Evolutionary conservation across 2,797 vertebrate genomes (phyloP).

Genomic region (Siniperca scherzeri): DNA sequence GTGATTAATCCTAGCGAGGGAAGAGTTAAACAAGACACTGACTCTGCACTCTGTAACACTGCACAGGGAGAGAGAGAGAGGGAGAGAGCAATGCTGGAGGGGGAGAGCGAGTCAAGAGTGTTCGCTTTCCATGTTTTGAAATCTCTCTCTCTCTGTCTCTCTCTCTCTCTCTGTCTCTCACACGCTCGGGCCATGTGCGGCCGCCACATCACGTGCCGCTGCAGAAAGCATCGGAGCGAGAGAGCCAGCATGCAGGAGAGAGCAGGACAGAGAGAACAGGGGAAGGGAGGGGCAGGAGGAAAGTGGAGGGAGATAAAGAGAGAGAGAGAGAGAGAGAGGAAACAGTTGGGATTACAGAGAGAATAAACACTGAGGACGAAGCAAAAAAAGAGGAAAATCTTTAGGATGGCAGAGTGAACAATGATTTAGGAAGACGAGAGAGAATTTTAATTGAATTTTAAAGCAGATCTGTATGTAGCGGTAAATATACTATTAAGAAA

Average conservation of each 20-base stretch:
- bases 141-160: constrained; percentile 64
- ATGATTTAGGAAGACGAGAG: background rate
- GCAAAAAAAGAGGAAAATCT: background rate
- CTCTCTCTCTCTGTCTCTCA: constrained; percentile 69
- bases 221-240: constrained; percentile 80
- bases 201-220: constrained; percentile 85
- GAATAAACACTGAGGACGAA: constrained; percentile 54
- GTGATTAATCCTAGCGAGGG: constrained; percentile 52
- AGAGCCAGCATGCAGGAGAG: constrained; percentile 50
- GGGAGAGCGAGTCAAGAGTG: constrained; percentile 50
- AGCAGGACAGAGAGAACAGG: constrained; percentile 16
- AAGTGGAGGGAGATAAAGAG: background rate
- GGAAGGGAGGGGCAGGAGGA: constrained; percentile 21
- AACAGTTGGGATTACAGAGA: constrained; percentile 61
- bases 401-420: background rate
- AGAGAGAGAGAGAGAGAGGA: constrained; percentile 49
- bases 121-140: constrained; percentile 81
- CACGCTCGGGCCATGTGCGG: constrained; percentile 88
- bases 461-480: background rate
- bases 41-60: constrained; percentile 73
- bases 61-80: constrained; percentile 30
- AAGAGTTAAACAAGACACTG: constrained; percentile 78
- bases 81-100: constrained; percentile 33
- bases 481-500: background rate
- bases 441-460: constrained; percentile 9